These are phyloP conservation scores for Coptodon bakossiorum DNA, from an alignment of 2,113 vertebrate genomes.

Conservation along the genomic window DNA sequence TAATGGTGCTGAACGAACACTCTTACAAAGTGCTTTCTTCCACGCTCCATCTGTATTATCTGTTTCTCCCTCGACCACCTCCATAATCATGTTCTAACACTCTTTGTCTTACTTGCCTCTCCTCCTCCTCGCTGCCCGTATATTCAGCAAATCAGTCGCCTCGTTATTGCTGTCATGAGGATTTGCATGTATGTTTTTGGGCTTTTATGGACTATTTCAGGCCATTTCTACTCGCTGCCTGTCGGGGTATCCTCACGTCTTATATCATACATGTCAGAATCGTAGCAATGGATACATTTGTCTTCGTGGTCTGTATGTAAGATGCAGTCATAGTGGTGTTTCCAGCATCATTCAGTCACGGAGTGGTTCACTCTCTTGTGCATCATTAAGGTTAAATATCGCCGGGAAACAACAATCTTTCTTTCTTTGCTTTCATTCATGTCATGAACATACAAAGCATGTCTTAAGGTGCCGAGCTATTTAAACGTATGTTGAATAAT, in stretches of 20 bases:
- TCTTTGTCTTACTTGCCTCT: neutral
- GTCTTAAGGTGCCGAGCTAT: neutral
- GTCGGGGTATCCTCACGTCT: neutral
- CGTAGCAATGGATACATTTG: neutral
- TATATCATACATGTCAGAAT: conserved; percentile 34
- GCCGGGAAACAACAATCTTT: neutral
- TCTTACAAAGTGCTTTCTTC: conserved; percentile 5
- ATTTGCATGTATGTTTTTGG: conserved; percentile 25
- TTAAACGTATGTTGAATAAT: neutral
- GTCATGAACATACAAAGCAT: neutral
- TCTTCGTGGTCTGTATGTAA: neutral
- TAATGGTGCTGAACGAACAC: neutral
- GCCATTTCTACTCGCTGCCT: neutral
- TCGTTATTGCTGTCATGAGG: conserved; percentile 25
- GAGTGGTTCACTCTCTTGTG: neutral
- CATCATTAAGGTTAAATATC: conserved; percentile 7
- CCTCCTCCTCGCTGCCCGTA: neutral
- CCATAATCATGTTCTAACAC: neutral
- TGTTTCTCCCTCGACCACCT: neutral
- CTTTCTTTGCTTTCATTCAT: neutral
- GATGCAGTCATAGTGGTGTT: neutral
- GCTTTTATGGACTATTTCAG: conserved; percentile 47
- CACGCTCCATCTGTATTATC: neutral
- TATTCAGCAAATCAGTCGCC: conserved; percentile 34
- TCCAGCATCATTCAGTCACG: neutral